Conservation (phyloP, 2,797 vertebrate species). For the Poeciliopsis infans region DNA sequence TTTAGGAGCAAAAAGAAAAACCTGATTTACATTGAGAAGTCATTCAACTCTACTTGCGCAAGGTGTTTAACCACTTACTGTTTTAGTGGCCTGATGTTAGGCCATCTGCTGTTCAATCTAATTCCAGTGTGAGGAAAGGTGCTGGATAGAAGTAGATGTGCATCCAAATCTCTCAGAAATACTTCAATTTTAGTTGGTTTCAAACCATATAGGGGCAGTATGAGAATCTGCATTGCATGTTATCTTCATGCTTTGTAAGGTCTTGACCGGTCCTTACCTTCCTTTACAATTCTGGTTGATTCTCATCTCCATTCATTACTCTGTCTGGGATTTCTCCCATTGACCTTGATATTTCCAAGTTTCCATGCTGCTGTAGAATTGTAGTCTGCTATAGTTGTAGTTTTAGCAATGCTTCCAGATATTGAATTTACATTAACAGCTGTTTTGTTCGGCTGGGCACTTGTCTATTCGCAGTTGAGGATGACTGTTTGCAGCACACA, state of each 20-base stretch:
- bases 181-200: background rate
- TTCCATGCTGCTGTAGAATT: too few species aligned
- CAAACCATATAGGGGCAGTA: background rate
- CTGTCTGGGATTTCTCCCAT: too few species aligned
- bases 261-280: too few species aligned
- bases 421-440: too few species aligned
- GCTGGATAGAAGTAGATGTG: background rate
- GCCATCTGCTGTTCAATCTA: background rate
- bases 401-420: too few species aligned
- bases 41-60: background rate
- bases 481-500: too few species aligned
- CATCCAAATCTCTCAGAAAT: background rate
- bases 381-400: too few species aligned
- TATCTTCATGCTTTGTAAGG: background rate
- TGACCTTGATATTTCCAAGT: too few species aligned
- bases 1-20: slow-evolving; percentile 51
- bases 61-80: slow-evolving; percentile 1
- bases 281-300: too few species aligned
- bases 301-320: too few species aligned
- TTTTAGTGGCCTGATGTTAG: background rate
- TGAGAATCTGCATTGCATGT: background rate
- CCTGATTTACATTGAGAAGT: background rate
- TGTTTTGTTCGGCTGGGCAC: too few species aligned
- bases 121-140: background rate
- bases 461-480: too few species aligned